Evolutionary conservation across 2,113 vertebrate species (phyloP), one percentile per base, ranked within the genome.

Genomic region (Octodon degus): DNA sequence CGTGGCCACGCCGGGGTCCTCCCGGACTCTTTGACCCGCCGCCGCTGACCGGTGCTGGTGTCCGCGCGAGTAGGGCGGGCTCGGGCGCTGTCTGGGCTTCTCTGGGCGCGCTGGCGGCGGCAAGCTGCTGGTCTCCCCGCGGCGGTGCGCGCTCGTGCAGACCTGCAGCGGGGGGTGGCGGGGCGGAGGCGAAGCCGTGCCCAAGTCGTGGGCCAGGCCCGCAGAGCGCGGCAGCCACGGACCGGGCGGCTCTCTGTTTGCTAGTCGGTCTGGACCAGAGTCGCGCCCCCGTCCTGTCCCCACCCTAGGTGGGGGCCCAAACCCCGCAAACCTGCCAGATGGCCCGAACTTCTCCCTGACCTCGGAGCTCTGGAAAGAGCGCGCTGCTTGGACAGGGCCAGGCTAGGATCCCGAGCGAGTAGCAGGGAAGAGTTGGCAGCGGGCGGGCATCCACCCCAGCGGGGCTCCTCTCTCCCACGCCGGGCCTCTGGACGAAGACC

Each of bases 21-120:
- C 20, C 19, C 0, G 19, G n/a, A 3, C n/a, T 10, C 0, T 19
- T 2, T 1, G 68, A 70, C 16, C 17, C 0, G 17, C 68, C 20
- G 6, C 17, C 20, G 7, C 24, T 0, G 62, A 4, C 3, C 6
- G 1, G 7, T 6, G 14, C 34, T 20, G 16, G 16, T 2, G 65
- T 70, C 16, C 14, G 67, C 34, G 14, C 14, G 17, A 8, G n/a
- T 1, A 0, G 17, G 5, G 72, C 72, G 1, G 5, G 13, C 37
- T 12, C 24, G 0, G 20, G 10, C 22, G 20, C 22, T 24, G 10
- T 43, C 22, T 24, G 74, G 12, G 24, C 24, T 37, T 76, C 10
- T 2, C 40, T 7, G 74, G 74, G 40, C 12, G 24, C 40, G 24
- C 40, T 1, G 37, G 5, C 40, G 5, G 74, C 14, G 40, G 11